Conservation (phyloP, 2,888 invertebrate genomes). For the Timema podura region DNA sequence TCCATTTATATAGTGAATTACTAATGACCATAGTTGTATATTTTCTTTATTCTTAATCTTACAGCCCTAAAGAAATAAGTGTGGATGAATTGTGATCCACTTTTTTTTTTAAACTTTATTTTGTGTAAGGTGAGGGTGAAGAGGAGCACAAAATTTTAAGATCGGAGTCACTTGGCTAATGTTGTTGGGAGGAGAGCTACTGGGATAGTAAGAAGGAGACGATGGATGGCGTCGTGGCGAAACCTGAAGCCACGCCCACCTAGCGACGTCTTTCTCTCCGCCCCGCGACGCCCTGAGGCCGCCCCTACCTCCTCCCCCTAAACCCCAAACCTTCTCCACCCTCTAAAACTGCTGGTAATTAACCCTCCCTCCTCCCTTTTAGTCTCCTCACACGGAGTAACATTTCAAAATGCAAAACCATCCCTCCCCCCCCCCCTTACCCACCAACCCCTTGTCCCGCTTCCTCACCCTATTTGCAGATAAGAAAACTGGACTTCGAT, state of each 20-base stretch:
- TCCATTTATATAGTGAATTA: too few species aligned
- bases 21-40: too few species aligned
- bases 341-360: not conserved
- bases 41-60: too few species aligned
- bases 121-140: too few species aligned
- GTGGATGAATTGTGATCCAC: too few species aligned
- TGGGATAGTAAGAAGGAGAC: not conserved
- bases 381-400: not conserved
- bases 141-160: too few species aligned
- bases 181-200: too few species aligned
- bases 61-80: too few species aligned
- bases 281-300: not conserved
- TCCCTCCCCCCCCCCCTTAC: not conserved
- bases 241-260: conserved; percentile 8
- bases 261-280: conserved; percentile 7
- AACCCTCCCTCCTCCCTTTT: not conserved
- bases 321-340: not conserved
- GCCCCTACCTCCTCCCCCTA: not conserved
- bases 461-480: conserved; percentile 7
- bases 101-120: too few species aligned
- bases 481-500: conserved; percentile 17
- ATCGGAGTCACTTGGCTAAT: too few species aligned
- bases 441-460: not conserved
- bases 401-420: conserved; percentile 7
- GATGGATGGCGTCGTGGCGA: conserved; percentile 6